These are phyloP conservation scores for Sericinus montela DNA, from an alignment of 2,888 invertebrate genomes.

Conservation along the genomic window DNA sequence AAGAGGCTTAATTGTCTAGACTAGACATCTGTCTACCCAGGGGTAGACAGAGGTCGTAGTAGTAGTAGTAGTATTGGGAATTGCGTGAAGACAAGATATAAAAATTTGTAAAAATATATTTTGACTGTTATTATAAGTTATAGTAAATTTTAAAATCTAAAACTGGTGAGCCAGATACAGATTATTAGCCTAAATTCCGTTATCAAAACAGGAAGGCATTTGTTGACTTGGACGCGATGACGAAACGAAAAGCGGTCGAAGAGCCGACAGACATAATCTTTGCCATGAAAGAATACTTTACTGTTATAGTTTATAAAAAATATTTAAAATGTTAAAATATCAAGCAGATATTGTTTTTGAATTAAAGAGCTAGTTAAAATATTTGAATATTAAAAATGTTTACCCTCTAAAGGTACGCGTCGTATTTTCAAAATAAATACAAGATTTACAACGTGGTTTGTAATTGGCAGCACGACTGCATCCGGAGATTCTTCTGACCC, in stretches of 20 bases:
- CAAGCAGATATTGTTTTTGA: not conserved
- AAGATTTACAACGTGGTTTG: no score
- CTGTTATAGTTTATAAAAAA: not conserved
- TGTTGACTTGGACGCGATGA: constrained; percentile 40
- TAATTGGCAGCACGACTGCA: no score
- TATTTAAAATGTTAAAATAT: not conserved
- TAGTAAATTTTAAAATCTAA: not conserved
- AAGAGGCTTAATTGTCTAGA: no score
- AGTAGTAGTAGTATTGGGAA: no score
- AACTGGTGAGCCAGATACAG: constrained; percentile 1
- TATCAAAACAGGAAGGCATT: constrained; percentile 49
- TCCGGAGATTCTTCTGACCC: no score
- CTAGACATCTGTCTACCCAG: no score
- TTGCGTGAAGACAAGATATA: no score
- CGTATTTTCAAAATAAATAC: no score
- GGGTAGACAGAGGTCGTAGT: no score
- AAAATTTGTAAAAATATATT: no score
- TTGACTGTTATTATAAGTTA: no score
- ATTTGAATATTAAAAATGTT: not conserved
- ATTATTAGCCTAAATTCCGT: constrained; percentile 37
- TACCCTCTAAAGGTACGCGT: no score
- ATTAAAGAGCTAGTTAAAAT: not conserved
- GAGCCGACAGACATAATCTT: not conserved
- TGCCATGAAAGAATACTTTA: not conserved
- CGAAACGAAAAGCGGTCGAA: constrained; percentile 25